phyloP scores from a whole-genome alignment of 1,140 invertebrate species.

The Drosophila lacertosa region DNA sequence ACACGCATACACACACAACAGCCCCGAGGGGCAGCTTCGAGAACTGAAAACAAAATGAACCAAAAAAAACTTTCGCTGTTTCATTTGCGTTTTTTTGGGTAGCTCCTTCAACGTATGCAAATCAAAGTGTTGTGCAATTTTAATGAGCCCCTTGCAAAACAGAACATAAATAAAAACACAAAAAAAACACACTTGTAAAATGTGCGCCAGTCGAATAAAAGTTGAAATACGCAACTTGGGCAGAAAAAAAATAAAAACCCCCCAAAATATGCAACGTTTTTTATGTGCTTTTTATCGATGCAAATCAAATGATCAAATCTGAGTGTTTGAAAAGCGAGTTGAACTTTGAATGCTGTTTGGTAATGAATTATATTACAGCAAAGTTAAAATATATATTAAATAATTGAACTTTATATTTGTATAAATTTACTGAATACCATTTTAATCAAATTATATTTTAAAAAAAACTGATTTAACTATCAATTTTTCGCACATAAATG shows the following conservation, averaged over 20 bases:
- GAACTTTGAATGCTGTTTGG: slow-evolving; percentile 2
- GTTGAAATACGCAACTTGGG: slow-evolving; percentile 12
- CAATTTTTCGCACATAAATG: too few relatives aligned
- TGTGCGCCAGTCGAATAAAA: slow-evolving; percentile 20
- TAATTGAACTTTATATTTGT: too few relatives aligned
- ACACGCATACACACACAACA: slow-evolving; percentile 22
- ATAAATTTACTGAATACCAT: too few relatives aligned
- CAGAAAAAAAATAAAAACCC: not conserved
- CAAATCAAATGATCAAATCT: slow-evolving; percentile 21
- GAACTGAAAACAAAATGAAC: too few relatives aligned
- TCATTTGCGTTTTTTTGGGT: slow-evolving; percentile 2
- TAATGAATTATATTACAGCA: too few relatives aligned
- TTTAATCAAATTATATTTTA: too few relatives aligned
- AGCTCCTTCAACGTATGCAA: slow-evolving; percentile 51
- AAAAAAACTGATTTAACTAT: too few relatives aligned
- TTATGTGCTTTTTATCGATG: slow-evolving; percentile 27
- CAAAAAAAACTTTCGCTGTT: slow-evolving; percentile 49
- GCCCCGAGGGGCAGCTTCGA: slow-evolving; percentile 11
- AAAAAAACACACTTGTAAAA: slow-evolving; percentile 38
- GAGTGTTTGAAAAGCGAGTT: not conserved
- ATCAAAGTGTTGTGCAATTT: slow-evolving; percentile 80
- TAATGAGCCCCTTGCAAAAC: slow-evolving; percentile 73
- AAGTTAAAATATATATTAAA: not conserved
- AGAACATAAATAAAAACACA: too few relatives aligned
- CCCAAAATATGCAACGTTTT: slow-evolving; percentile 55